Evolutionary conservation across 2,888 invertebrate species (phyloP), one percentile per base, ranked within the genome.

Genomic region (Barypeithes pellucidus): DNA sequence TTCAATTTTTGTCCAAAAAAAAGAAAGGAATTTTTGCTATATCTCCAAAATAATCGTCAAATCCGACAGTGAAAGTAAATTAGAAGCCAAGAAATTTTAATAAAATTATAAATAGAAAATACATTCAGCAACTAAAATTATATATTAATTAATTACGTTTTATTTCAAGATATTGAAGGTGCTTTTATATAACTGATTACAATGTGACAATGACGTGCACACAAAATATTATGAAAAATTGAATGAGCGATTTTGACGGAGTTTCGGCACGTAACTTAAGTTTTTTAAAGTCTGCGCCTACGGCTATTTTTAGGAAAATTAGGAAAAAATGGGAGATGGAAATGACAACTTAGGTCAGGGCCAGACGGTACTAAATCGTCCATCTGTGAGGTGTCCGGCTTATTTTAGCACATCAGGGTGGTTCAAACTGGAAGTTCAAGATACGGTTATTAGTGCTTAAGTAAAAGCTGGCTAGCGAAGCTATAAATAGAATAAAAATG

Each of bases 401-500:
- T 3, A 18, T 22, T 22, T 24, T 12, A 57, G 16, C 33, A 57
- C 4, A 16, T 33, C 18, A 0, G 18, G 14, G 8, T 57, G 24
- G 33, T 18, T 57, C 3, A 16, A 14, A 11, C 54, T 33, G 33
- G 3, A 54, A n/a, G 29, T 9, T 54, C 9, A 9, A 16, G 14
- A 14, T n/a, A 9, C 14, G 29, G 8, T 54, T 33, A 52, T 12
- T 29, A 29, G 29, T 24, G 18, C 18, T 11, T 16, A 66, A 54
- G 36, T 47, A 67, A 63, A 67, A 63, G 52, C 22, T 24, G n/a
- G 41, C 54, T 72, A 33, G n/a, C 12, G 12, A 36, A 12, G 66
- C 68, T 75, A 75, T 72, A 72, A 72, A 72, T 75, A 75, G 75
- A 71, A n/a, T n/a, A n/a, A 71, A 59, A 62, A 50, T 47, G 20